Conservation (phyloP, 2,888 invertebrate genomes). For the Ptychoptera albimana region DNA sequence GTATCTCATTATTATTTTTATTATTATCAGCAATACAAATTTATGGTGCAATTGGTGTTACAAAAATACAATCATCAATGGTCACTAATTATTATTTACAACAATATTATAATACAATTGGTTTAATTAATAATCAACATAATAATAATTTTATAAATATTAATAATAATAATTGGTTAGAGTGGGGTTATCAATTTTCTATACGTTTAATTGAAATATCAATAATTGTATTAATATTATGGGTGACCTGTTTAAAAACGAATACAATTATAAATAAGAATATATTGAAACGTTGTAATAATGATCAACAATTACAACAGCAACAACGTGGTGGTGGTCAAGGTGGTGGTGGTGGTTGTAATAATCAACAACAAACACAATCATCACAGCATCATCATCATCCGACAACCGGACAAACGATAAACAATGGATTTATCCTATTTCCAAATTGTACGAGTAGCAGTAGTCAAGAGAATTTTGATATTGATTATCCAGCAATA, state of each 20-base stretch:
- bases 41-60: slow-evolving; percentile 58
- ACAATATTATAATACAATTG: slow-evolving; percentile 31
- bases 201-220: slow-evolving; percentile 71
- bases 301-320: neutral
- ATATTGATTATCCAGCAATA: slow-evolving; percentile 69
- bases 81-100: slow-evolving; percentile 27
- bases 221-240: slow-evolving; percentile 72
- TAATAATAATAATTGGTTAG: slow-evolving; percentile 63
- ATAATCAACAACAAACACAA: slow-evolving; percentile 10
- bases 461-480: slow-evolving; percentile 71
- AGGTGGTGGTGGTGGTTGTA: slow-evolving; percentile 8
- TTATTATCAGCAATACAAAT: slow-evolving; percentile 70
- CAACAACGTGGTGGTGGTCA: slow-evolving; percentile 1
- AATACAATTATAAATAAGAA: slow-evolving; percentile 11
- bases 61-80: slow-evolving; percentile 29
- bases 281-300: too few relatives aligned
- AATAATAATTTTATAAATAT: slow-evolving; percentile 31
- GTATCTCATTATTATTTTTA: slow-evolving; percentile 70
- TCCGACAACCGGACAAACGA: neutral
- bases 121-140: neutral
- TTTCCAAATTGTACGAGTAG: slow-evolving; percentile 63
- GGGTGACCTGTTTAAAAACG: slow-evolving; percentile 65
- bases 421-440: slow-evolving; percentile 46
- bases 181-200: slow-evolving; percentile 83
- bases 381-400: neutral